These are phyloP conservation scores for Trematomus bernacchii DNA, from an alignment of 2,797 vertebrate genomes.

Conservation along the genomic window DNA sequence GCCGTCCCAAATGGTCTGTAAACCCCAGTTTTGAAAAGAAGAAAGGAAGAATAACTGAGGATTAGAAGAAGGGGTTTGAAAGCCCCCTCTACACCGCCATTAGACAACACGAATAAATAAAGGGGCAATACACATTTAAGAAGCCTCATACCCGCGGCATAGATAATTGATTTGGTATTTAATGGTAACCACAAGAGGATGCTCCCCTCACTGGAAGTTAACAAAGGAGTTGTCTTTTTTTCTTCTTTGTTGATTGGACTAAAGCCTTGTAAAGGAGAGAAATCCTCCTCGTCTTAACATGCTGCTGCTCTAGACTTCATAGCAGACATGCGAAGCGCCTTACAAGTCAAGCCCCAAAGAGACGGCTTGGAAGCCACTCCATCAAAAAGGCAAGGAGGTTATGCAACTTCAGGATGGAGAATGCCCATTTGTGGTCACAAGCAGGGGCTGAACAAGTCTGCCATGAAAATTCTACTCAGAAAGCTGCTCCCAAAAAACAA, in stretches of 20 bases:
- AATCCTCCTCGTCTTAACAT: conserved; percentile 70
- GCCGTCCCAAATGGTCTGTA: conserved; percentile 70
- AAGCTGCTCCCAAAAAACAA: conserved; percentile 27
- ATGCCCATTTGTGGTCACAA: conserved; percentile 66
- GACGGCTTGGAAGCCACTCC: conserved; percentile 65
- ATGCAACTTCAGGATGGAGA: conserved; percentile 73
- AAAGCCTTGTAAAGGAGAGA: conserved; percentile 54
- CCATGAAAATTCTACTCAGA: conserved; percentile 61
- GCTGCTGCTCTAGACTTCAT: conserved; percentile 60
- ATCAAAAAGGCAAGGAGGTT: conserved; percentile 76
- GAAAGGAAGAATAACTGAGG: conserved; percentile 79
- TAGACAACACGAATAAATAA: conserved; percentile 72
- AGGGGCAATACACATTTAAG: conserved; percentile 73
- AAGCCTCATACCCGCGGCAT: conserved; percentile 74
- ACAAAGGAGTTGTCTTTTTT: conserved; percentile 59
- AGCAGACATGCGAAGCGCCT: conserved; percentile 69
- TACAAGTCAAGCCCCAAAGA: conserved; percentile 66
- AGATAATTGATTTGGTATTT: conserved; percentile 84
- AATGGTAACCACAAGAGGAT: conserved; percentile 71
- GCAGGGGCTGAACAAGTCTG: conserved; percentile 55
- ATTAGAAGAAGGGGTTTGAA: conserved; percentile 77
- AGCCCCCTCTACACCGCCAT: conserved; percentile 55
- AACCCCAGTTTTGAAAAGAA: conserved; percentile 82
- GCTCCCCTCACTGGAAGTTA: conserved; percentile 54
- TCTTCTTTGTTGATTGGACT: conserved; percentile 60